Percentiles rank a stretch among this genome's conserved stretches.
Conservation (phyloP, 2,888 invertebrate genomes). For the Ganaspis brasiliensis region DNA sequence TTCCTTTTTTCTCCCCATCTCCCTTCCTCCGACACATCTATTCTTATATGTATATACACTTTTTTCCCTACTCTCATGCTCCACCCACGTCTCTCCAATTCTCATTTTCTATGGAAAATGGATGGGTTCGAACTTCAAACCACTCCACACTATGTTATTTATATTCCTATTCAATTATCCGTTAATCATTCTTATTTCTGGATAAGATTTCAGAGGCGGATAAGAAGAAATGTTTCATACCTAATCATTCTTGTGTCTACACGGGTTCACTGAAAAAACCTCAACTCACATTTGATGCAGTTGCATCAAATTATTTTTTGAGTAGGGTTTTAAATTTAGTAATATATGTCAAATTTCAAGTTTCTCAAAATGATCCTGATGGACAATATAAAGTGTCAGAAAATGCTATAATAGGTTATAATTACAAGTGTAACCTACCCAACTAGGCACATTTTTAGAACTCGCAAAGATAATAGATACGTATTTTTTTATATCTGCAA, state of each 20-base stretch:
- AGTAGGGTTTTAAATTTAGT: too few relatives aligned
- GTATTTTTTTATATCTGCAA: too few relatives aligned
- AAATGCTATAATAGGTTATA: too few relatives aligned
- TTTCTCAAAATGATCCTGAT: too few relatives aligned
- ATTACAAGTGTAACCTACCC: too few relatives aligned
- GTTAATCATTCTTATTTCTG: conserved; percentile 9
- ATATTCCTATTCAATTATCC: conserved; percentile 27
- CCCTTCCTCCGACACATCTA: conserved; percentile 51
- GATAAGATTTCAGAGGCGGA: background rate
- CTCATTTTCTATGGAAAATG: conserved; percentile 66
- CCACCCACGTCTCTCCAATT: conserved; percentile 63
- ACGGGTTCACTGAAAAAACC: too few relatives aligned
- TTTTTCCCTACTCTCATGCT: conserved; percentile 50
- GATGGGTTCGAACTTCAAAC: conserved; percentile 13
- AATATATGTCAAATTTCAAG: too few relatives aligned
- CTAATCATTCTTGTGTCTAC: background rate
- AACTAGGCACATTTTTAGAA: too few relatives aligned
- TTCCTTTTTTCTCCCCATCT: conserved; percentile 39
- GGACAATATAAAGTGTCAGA: too few relatives aligned
- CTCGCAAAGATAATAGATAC: too few relatives aligned
- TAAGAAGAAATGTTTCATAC: background rate
- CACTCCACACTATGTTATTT: conserved; percentile 31
- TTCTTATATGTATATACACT: conserved; percentile 50
- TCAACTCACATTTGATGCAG: too few relatives aligned
- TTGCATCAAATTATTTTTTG: too few relatives aligned